Evolutionary conservation across 1,140 invertebrate genomes (phyloP), one percentile per base, ranked within the genome.

Genomic region (Dryas iulia): DNA sequence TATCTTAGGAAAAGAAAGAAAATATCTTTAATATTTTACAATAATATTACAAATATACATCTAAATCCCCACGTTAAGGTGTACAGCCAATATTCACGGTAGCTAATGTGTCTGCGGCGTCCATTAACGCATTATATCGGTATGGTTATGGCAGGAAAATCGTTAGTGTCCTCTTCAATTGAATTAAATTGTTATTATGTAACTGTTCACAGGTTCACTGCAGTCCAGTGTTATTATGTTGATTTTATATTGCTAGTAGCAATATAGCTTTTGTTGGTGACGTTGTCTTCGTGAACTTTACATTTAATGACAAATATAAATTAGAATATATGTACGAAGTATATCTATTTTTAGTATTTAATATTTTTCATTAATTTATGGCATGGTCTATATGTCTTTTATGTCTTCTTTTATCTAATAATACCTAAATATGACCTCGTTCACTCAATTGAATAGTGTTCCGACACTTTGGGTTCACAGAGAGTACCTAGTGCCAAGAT

Each of bases 241-340:
- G n/a, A 18, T 47, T 18, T 73, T 76, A 76, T 70, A 72, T 62
- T 76, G 59, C 66, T 64, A 69, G 64, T 54, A 69, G 64, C 58
- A 35, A 25, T 39, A 12, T 21, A 12, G 33, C 5, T 39, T 39
- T 21, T 39, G n/a, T n/a, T n/a, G n/a, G n/a, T n/a, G n/a, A n/a
- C n/a, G n/a, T n/a, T n/a, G n/a, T n/a, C n/a, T n/a, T n/a, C n/a
- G n/a, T n/a, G n/a, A n/a, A n/a, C n/a, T n/a, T n/a, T n/a, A n/a
- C n/a, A n/a, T n/a, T n/a, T n/a, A n/a, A n/a, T n/a, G n/a, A n/a
- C n/a, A n/a, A n/a, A n/a, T n/a, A n/a, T n/a, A n/a, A n/a, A n/a
- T n/a, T n/a, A n/a, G n/a, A n/a, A n/a, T n/a, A n/a, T n/a, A n/a
- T n/a, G n/a, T n/a, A n/a, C n/a, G n/a, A n/a, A n/a, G n/a, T n/a